These are phyloP conservation scores for Trididemnum nubilum DNA, from an alignment of 23 tunicate genomes.

Conservation along the genomic window DNA sequence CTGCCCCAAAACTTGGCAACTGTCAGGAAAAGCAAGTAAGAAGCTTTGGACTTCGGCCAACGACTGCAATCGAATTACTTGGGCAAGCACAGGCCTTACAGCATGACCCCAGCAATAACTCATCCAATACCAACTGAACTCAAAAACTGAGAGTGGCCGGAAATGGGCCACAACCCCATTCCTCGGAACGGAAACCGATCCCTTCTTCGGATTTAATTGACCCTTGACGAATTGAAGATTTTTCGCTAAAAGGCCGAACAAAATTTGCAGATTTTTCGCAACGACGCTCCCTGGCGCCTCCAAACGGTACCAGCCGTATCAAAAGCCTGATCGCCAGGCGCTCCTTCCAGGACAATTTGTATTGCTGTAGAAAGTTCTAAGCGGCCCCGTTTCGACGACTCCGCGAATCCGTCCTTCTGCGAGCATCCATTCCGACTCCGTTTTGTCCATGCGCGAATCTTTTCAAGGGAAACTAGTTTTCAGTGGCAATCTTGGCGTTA, in stretches of 20 bases:
- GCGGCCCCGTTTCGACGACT: constrained; percentile 27
- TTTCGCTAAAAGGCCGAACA: constrained; percentile 4
- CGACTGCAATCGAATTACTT: constrained; percentile 55
- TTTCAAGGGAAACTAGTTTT: constrained; percentile 8
- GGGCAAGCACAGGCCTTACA: constrained; percentile 59
- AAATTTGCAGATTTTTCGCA: constrained; percentile 6
- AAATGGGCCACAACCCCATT: background rate
- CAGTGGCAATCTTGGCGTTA: background rate
- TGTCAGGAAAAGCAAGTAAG: background rate
- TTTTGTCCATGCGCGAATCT: background rate
- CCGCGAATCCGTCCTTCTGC: background rate
- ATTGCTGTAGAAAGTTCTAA: constrained; percentile 24
- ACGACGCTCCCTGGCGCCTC: background rate
- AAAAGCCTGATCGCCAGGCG: background rate
- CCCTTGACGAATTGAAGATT: background rate
- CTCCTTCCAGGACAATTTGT: constrained; percentile 8
- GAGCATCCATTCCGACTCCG: background rate
- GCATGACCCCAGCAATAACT: constrained; percentile 17
- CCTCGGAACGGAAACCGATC: constrained; percentile 16
- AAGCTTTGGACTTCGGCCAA: constrained; percentile 32
- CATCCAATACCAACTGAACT: background rate
- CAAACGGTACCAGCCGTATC: constrained; percentile 40
- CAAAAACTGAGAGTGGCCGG: background rate
- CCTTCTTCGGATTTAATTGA: constrained; percentile 34
- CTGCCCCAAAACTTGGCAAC: background rate